Conservation (phyloP, 1,140 invertebrate species). For the Goniozus legneri region DNA sequence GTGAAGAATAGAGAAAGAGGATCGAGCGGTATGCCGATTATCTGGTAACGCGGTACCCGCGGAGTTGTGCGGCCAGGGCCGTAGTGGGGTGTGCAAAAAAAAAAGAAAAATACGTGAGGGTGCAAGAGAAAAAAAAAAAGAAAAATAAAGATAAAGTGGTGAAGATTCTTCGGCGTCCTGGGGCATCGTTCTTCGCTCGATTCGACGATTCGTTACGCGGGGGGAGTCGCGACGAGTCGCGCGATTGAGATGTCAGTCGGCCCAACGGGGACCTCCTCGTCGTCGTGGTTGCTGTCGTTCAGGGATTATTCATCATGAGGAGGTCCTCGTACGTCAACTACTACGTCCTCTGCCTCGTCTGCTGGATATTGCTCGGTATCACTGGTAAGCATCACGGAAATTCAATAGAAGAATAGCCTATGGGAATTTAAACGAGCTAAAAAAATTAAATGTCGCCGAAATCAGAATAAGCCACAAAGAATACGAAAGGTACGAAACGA, state of each 20-base stretch:
- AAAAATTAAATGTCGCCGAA: too few relatives aligned
- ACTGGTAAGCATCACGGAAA: conserved; percentile 51
- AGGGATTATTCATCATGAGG: conserved; percentile 48
- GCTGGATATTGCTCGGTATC: conserved; percentile 51
- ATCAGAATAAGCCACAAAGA: too few relatives aligned
- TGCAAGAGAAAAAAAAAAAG: conserved; percentile 1
- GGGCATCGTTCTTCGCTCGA: too few relatives aligned
- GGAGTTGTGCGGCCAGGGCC: conserved; percentile 5
- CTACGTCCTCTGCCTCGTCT: conserved; percentile 52
- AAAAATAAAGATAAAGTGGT: too few relatives aligned
- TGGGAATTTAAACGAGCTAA: too few relatives aligned
- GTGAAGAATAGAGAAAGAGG: not conserved
- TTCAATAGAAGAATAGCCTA: too few relatives aligned
- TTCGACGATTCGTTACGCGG: too few relatives aligned
- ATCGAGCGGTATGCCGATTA: not conserved
- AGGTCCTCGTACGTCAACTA: conserved; percentile 52
- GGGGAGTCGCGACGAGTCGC: too few relatives aligned
- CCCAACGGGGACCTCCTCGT: conserved; percentile 16
- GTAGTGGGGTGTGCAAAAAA: not conserved
- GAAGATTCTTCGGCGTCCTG: too few relatives aligned
- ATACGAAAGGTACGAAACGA: too few relatives aligned
- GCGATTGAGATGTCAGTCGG: conserved; percentile 39
- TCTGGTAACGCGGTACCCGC: not conserved
- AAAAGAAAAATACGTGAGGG: not conserved
- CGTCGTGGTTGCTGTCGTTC: conserved; percentile 13